Percentiles rank a stretch among this genome's conserved stretches.
phyloP scores from a whole-genome alignment of 2,797 vertebrate genomes.

The Micromesistius poutassou region DNA sequence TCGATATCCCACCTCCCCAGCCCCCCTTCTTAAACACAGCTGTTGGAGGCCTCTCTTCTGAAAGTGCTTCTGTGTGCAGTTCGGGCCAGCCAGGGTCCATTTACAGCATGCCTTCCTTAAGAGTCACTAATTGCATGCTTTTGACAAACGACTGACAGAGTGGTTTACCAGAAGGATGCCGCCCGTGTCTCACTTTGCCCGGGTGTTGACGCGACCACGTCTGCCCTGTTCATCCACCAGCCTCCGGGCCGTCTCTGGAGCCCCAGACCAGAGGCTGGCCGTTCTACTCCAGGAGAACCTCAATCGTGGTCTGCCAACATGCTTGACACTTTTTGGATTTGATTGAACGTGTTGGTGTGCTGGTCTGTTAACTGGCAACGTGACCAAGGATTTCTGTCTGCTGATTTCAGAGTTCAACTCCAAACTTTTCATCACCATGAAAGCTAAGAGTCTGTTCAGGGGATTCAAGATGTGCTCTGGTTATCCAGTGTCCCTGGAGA shows the following conservation, averaged over 20 bases:
- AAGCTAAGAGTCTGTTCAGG: neutral
- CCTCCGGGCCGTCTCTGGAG: neutral
- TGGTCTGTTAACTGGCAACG: neutral
- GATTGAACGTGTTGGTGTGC: neutral
- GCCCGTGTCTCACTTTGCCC: constrained; percentile 9
- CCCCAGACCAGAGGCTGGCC: neutral
- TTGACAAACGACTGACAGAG: constrained; percentile 59
- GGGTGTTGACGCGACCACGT: constrained; percentile 46
- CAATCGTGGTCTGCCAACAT: neutral
- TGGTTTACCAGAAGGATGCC: constrained; percentile 38
- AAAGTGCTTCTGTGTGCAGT: constrained; percentile 25
- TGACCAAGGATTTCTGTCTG: neutral
- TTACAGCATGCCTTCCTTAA: constrained; percentile 8
- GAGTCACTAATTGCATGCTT: constrained; percentile 24
- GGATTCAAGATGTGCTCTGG: neutral
- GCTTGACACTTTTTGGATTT: neutral
- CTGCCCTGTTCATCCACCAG: constrained; percentile 10
- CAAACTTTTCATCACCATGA: neutral
- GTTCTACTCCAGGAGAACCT: neutral
- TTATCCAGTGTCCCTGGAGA: neutral
- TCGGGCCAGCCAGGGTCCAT: constrained; percentile 27
- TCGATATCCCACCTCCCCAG: neutral
- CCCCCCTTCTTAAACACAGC: neutral
- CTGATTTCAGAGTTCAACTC: neutral
- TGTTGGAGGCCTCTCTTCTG: neutral